Percentiles rank a stretch among this genome's conserved stretches.
Conservation (phyloP, 2,888 invertebrate genomes). For the Endomychus coccineus region DNA sequence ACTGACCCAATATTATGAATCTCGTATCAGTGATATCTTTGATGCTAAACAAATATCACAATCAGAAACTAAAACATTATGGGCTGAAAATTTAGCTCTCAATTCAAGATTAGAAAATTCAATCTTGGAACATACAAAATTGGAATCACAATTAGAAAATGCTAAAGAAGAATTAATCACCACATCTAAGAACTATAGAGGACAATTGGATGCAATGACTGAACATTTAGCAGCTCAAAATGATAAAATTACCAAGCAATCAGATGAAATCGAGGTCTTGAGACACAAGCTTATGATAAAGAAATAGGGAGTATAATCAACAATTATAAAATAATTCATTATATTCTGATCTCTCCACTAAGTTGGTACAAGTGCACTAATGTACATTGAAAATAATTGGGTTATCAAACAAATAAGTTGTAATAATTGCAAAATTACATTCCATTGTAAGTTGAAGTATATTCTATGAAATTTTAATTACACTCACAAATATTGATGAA, state of each 20-base stretch:
- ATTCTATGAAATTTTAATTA: too few species aligned
- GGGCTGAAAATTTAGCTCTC: constrained; percentile 41
- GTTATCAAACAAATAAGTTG: too few species aligned
- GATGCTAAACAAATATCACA: constrained; percentile 33
- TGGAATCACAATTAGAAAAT: constrained; percentile 50
- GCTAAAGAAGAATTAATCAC: constrained; percentile 60
- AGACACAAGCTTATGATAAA: constrained; percentile 46
- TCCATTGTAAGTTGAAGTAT: too few species aligned
- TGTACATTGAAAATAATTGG: too few species aligned
- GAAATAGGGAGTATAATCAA: too few species aligned
- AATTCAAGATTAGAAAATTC: constrained; percentile 47
- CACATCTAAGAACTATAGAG: constrained; percentile 58
- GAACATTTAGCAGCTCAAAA: constrained; percentile 72
- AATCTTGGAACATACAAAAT: constrained; percentile 44
- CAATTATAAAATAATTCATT: too few species aligned
- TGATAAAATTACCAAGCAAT: constrained; percentile 76
- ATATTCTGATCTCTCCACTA: too few species aligned
- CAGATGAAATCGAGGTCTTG: constrained; percentile 68
- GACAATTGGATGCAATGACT: constrained; percentile 67
- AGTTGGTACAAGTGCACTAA: too few species aligned
- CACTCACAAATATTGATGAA: too few species aligned
- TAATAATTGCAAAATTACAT: too few species aligned
- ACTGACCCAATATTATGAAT: constrained; percentile 38
- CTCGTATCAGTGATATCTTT: constrained; percentile 34
- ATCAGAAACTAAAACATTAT: constrained; percentile 36